Percentiles rank a stretch among this genome's conserved stretches.
Conservation (phyloP, 2,113 vertebrate species). For the Tachysurus fulvidraco region DNA sequence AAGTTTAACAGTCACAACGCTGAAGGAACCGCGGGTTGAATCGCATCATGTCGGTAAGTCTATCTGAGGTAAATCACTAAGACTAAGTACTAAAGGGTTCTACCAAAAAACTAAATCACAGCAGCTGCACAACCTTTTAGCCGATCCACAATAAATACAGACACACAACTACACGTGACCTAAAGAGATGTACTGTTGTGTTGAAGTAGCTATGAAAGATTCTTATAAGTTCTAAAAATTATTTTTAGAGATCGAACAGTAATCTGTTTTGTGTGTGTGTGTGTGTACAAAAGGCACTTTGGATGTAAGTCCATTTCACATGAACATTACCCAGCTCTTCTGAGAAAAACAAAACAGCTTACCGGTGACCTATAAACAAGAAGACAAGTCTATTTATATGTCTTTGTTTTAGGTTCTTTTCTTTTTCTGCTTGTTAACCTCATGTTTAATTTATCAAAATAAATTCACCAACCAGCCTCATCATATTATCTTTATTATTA, state of each 20-base stretch:
- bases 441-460: neutral
- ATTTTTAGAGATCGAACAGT: neutral
- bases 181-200: neutral
- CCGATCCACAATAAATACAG: neutral
- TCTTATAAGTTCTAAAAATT: neutral
- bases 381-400: neutral
- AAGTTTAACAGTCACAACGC: neutral
- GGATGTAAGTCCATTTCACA: neutral
- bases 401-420: neutral
- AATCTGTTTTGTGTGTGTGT: neutral
- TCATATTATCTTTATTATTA: no score
- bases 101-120: neutral
- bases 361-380: neutral
- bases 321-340: neutral
- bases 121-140: neutral
- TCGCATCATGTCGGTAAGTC: no score
- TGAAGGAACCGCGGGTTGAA: neutral
- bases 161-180: neutral
- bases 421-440: neutral
- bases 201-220: neutral
- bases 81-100: neutral
- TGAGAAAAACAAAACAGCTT: neutral
- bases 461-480: no score
- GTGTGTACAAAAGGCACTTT: neutral
- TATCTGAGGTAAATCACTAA: no score